These are phyloP conservation scores for Pipistrellus pygmaeus DNA, from an alignment of 2,797 vertebrate species.

Conservation along the genomic window DNA sequence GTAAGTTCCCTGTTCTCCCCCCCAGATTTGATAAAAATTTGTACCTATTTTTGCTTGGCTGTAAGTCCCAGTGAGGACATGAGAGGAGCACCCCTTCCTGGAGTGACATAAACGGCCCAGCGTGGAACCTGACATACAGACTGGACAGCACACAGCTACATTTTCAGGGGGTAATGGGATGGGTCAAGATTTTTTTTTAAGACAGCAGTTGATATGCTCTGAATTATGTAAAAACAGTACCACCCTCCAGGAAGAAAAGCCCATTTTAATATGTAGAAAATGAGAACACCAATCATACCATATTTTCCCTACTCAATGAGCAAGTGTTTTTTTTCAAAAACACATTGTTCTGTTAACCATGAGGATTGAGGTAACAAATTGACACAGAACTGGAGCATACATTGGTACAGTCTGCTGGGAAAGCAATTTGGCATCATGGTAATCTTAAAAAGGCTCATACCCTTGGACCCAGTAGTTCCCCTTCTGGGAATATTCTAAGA, in stretches of 20 bases:
- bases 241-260: background rate
- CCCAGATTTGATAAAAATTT: background rate
- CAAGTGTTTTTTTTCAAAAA: background rate
- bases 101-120: background rate
- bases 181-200: background rate
- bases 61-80: background rate
- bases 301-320: background rate
- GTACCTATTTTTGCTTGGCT: background rate
- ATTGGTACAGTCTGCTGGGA: background rate
- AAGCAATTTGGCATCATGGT: background rate
- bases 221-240: background rate
- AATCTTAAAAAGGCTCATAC: background rate
- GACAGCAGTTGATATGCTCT: background rate
- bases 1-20: conserved; percentile 88
- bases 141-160: background rate
- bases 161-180: background rate
- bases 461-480: background rate
- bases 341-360: too few species aligned
- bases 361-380: background rate
- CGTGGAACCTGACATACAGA: background rate
- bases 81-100: background rate
- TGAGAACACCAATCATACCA: background rate
- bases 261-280: background rate
- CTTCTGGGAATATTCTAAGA: background rate
- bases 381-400: fast-evolving